A percentile compares a stretch with the other conserved stretches of the same genome.
These are phyloP conservation scores for Pygoscelis antarcticus DNA, from an alignment of 2,113 vertebrate species.

Conservation along the genomic window DNA sequence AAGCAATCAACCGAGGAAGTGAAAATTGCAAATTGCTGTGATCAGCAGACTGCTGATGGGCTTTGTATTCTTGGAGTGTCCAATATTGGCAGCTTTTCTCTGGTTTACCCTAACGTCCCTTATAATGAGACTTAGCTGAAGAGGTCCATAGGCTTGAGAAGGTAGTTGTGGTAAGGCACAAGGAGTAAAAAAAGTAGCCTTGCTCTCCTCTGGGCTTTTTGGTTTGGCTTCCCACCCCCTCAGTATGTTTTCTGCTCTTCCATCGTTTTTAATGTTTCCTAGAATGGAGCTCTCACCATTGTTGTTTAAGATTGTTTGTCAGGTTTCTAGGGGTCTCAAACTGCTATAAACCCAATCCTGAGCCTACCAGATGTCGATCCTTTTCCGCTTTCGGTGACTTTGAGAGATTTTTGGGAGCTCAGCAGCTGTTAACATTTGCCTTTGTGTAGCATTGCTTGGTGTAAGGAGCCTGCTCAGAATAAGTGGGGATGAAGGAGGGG, in stretches of 20 bases:
- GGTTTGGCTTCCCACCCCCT: not conserved
- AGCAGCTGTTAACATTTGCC: not conserved
- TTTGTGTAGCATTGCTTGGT: not conserved
- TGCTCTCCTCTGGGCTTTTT: not conserved
- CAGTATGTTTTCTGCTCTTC: not conserved
- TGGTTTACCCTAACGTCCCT: not conserved
- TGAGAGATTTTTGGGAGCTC: not conserved
- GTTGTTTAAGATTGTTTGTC: not conserved
- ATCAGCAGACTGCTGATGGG: not conserved
- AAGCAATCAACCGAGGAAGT: not conserved
- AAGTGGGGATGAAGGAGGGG: not conserved
- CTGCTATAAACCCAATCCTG: not conserved
- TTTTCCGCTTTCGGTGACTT: not conserved
- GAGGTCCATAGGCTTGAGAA: not conserved
- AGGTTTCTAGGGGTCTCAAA: not conserved
- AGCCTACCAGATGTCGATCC: not conserved
- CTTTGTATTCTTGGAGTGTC: not conserved
- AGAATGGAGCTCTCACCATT: not conserved
- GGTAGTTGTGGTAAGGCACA: not conserved
- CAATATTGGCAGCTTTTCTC: not conserved
- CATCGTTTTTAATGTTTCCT: not conserved
- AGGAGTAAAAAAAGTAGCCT: not conserved
- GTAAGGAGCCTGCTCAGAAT: not conserved
- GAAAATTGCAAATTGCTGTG: not conserved
- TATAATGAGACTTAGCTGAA: not conserved